These are phyloP conservation scores for Ispidina picta DNA, from an alignment of 2,797 vertebrate genomes.

Conservation along the genomic window DNA sequence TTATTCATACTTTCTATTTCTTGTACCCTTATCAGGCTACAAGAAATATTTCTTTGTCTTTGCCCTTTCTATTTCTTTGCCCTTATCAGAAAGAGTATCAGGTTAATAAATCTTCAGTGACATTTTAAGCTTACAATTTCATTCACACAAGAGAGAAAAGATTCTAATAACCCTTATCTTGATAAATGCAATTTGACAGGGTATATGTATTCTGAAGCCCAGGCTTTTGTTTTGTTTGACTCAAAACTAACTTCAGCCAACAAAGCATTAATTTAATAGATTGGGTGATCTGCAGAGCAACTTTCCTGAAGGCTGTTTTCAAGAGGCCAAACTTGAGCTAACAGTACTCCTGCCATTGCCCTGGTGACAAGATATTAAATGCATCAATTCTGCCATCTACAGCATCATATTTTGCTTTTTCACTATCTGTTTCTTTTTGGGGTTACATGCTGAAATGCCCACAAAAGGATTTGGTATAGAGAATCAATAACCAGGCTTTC, in stretches of 20 bases:
- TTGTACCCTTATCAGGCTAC: constrained; percentile 23
- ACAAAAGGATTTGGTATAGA: neutral
- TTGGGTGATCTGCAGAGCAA: neutral
- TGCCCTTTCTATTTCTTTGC: constrained; percentile 50
- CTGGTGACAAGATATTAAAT: neutral
- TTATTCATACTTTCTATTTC: constrained; percentile 51
- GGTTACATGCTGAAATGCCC: neutral
- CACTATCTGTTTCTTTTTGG: neutral
- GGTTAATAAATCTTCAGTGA: constrained; percentile 73
- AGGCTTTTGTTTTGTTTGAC: constrained; percentile 59
- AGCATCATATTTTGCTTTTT: neutral
- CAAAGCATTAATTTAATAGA: constrained; percentile 38
- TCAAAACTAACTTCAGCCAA: constrained; percentile 31
- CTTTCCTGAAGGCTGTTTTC: constrained; percentile 20
- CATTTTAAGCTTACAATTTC: constrained; percentile 70
- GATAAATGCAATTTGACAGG: constrained; percentile 68
- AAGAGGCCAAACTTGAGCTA: neutral
- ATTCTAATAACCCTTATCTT: constrained; percentile 68
- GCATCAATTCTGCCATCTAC: neutral
- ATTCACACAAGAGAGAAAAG: constrained; percentile 66
- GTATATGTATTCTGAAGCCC: constrained; percentile 25
- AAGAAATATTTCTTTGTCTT: constrained; percentile 35
- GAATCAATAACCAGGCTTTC: neutral
- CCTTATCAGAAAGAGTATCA: constrained; percentile 66
- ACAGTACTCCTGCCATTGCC: neutral